Conservation (phyloP, 1,140 invertebrate species). For the Euwallacea fornicatus region DNA sequence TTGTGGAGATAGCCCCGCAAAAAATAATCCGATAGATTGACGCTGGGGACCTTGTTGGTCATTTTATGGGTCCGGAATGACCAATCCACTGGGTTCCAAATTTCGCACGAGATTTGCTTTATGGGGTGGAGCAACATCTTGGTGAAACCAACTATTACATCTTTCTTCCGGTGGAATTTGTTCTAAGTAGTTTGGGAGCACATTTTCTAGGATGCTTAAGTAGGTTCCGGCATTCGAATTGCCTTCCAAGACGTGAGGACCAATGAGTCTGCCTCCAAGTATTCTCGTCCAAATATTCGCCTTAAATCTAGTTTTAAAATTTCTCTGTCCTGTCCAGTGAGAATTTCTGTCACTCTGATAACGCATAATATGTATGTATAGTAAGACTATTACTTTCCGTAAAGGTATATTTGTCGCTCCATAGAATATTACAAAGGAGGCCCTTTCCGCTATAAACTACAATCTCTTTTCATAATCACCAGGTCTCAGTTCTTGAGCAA, state of each 20-base stretch:
- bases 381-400: no score
- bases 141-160: no score
- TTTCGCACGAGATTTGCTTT: not conserved
- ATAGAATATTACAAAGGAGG: no score
- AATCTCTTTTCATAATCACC: no score
- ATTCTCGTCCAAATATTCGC: not conserved
- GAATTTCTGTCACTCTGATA: not conserved
- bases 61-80: not conserved
- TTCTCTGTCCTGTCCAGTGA: not conserved
- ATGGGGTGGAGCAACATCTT: not conserved
- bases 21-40: constrained; percentile 8
- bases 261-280: not conserved
- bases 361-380: no score
- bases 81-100: not conserved
- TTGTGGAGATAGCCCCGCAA: not conserved
- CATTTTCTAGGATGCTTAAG: not conserved
- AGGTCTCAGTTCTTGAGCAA: no score
- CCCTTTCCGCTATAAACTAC: no score
- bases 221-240: no score
- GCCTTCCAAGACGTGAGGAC: not conserved
- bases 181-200: not conserved
- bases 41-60: not conserved
- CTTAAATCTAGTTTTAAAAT: not conserved
- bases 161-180: no score
- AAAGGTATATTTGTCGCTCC: no score